Evolutionary conservation across 2,797 vertebrate genomes (phyloP), one percentile per base, ranked within the genome.

Genomic region (Rhinophrynus dorsalis): DNA sequence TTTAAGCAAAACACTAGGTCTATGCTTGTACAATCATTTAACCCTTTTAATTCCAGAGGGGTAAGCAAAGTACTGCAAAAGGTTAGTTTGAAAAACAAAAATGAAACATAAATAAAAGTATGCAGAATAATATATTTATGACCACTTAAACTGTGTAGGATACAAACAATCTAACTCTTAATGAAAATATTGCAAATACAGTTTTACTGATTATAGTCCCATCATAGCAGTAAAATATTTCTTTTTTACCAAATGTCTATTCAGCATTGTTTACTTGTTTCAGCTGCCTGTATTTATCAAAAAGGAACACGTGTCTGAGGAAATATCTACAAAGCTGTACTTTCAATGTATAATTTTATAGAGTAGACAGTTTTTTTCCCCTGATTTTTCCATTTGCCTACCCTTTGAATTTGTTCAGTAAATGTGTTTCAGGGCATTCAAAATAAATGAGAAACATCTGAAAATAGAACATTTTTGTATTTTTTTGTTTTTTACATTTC

Each of bases 371-470:
- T 13, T 27, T 27, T 51, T 51, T 51, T 51, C 29, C 15, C 24
- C 29, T 51, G 27, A 27, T 56, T 21, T 56, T 56, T 61, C 21
- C 9, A 47, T 61, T 45, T 15, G 6, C 26, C 17, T 61, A 47
- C 29, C 29, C 58, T 61, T 47, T 45, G 58, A 45, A 30, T 61
- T 15, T 45, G 15, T 45, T 9, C 40, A 15, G 27, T 32, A 35
- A 29, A 21, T 52, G 18, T 29, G 32, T 23, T 50, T 42, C 5
- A 51, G 15, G 26, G 17, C 1, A 35, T 59, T 52, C 17, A 52
- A 60, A 61, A 30, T 44, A 37, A 42, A 30, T 42, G 48, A 32
- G 37, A 61, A 68, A 48, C 24, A 48, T 68, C n/a, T 35, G 15
- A 32, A 60, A 68, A 52, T 40, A 60, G 32, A 59, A 44, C 13